Percentiles rank a stretch among this genome's conserved stretches.
Conservation (phyloP, 2,888 invertebrate genomes). For the Drosophila picticornis region DNA sequence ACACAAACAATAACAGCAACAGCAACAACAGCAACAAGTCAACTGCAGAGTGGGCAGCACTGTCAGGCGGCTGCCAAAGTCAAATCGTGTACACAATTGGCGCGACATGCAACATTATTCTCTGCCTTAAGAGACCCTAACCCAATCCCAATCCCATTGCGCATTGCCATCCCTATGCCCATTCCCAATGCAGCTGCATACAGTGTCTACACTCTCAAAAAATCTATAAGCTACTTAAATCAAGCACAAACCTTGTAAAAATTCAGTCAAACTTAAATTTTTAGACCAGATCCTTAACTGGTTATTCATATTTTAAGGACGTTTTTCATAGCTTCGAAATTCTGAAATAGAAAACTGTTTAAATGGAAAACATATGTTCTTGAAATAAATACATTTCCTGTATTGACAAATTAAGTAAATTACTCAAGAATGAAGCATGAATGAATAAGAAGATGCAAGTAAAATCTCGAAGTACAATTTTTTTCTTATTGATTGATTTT, state of each 20-base stretch:
- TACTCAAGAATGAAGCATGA: neutral
- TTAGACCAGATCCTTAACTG: neutral
- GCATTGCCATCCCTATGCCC: conserved; percentile 44
- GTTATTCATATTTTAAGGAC: neutral
- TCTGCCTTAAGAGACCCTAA: conserved; percentile 31
- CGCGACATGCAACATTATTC: conserved; percentile 76
- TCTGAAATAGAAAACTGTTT: neutral
- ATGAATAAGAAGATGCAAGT: neutral
- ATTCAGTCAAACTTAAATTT: neutral
- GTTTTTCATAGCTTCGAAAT: neutral
- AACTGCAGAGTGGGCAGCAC: conserved; percentile 70
- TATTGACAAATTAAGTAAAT: neutral
- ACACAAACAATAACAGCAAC: conserved; percentile 65
- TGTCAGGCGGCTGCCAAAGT: conserved; percentile 78
- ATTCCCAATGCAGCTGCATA: conserved; percentile 56
- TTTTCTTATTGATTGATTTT: neutral
- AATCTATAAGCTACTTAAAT: neutral
- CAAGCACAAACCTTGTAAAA: neutral
- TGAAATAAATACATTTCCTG: neutral
- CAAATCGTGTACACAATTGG: conserved; percentile 83
- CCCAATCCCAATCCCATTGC: conserved; percentile 32
- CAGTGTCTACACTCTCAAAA: conserved; percentile 32
- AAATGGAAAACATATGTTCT: neutral
- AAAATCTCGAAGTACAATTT: neutral
- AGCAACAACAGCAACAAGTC: conserved; percentile 60